Conservation (phyloP, 2,797 vertebrate species). For the Chlorospingus semifuscus region DNA sequence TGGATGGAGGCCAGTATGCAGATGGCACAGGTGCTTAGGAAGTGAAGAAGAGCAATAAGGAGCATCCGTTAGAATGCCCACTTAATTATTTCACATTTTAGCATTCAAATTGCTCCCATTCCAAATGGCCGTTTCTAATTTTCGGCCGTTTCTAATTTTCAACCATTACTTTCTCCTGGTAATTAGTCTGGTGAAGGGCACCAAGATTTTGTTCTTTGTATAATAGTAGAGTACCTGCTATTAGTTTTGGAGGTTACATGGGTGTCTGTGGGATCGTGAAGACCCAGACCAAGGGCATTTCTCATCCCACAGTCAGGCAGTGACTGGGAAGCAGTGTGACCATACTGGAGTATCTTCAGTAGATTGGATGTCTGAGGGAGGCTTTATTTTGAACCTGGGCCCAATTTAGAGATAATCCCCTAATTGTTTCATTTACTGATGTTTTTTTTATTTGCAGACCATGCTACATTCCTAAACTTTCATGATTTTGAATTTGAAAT, state of each 20-base stretch:
- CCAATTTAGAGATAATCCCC: not conserved
- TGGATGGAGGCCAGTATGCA: not conserved
- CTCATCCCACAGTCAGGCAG: not conserved
- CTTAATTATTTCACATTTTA: not conserved
- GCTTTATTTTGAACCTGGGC: not conserved
- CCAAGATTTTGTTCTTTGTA: not conserved
- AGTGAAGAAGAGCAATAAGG: not conserved
- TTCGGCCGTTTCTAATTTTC: not conserved
- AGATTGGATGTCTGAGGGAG: not conserved
- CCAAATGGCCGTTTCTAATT: not conserved
- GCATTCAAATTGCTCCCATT: not conserved
- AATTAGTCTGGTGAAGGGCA: not conserved
- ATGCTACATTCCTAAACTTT: not conserved
- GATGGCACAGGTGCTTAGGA: not conserved
- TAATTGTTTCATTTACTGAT: not conserved
- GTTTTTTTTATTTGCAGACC: not conserved
- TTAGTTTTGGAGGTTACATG: not conserved
- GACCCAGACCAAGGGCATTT: not conserved
- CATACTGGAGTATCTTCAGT: not conserved
- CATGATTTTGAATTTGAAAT: not conserved
- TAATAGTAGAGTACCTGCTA: accelerated
- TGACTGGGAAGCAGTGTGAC: not conserved
- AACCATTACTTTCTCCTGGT: not conserved
- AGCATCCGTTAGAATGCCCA: not conserved
- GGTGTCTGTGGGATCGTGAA: accelerated